A percentile compares a stretch with the other conserved stretches of the same genome.
Conservation (phyloP, 2,113 vertebrate species). For the Callospermophilus lateralis region DNA sequence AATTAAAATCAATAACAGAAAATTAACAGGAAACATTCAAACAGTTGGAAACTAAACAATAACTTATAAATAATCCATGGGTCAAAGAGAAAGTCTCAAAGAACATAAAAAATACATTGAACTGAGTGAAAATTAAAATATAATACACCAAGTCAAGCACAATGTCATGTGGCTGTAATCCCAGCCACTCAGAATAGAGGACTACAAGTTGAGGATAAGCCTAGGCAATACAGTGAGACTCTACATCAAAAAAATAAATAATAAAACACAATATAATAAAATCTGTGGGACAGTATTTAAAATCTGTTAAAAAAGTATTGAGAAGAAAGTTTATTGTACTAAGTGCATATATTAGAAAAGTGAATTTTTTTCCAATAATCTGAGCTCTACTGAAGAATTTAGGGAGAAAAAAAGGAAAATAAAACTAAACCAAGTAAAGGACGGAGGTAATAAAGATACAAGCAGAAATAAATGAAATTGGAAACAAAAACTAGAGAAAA, state of each 20-base stretch:
- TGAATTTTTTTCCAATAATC: background rate
- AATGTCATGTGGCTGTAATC: background rate
- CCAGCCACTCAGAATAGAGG: background rate
- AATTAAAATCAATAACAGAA: conserved; percentile 14
- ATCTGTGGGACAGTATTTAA: background rate
- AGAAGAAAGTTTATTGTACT: background rate
- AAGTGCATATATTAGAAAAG: background rate
- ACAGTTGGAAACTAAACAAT: conserved; percentile 3
- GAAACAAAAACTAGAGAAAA: background rate
- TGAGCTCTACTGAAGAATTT: background rate
- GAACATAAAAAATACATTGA: background rate
- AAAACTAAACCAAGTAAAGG: background rate
- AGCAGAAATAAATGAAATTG: background rate
- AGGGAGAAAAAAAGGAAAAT: background rate
- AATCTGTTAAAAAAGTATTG: background rate
- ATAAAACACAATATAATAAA: background rate
- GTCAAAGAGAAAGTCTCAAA: background rate
- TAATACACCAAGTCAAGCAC: background rate
- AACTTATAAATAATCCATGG: conserved; percentile 4
- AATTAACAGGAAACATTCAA: background rate
- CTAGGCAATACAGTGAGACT: no score
- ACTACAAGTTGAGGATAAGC: background rate
- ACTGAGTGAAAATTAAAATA: background rate
- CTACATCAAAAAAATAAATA: background rate
- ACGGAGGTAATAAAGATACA: background rate